phyloP scores from a whole-genome alignment of 1,140 invertebrate species.

The Arion vulgaris region DNA sequence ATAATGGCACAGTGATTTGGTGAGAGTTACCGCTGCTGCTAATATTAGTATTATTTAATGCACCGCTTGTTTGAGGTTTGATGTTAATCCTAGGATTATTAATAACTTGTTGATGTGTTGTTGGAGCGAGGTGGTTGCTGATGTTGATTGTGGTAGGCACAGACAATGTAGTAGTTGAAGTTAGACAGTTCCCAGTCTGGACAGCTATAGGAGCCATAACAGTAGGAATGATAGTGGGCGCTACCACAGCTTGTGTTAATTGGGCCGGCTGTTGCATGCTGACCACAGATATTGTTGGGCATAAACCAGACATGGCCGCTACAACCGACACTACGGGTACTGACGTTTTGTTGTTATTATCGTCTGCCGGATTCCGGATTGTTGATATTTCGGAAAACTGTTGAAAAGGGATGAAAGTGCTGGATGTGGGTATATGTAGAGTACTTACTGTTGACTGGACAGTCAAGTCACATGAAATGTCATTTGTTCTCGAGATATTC shows the following conservation, averaged over 20 bases:
- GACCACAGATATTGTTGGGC: conserved; percentile 16
- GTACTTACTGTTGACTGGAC: background rate
- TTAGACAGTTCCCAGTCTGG: background rate
- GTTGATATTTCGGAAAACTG: conserved; percentile 8
- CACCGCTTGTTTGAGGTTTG: background rate
- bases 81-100: background rate
- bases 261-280: conserved; percentile 31
- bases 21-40: background rate
- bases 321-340: conserved; percentile 29
- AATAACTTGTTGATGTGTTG: background rate
- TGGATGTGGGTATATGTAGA: conserved; percentile 21
- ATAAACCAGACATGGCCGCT: conserved; percentile 18
- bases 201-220: conserved; percentile 20
- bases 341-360: conserved; percentile 34
- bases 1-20: background rate
- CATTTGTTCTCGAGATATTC: background rate
- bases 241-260: conserved; percentile 8
- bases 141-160: conserved; percentile 24
- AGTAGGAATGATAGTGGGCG: conserved; percentile 10
- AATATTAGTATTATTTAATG: background rate
- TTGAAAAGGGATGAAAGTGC: conserved; percentile 28
- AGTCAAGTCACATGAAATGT: background rate
- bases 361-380: conserved; percentile 25
- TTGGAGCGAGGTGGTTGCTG: background rate
- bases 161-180: background rate